Base-by-base conservation (phyloP, 2,113 vertebrate genomes). In the Deroptyus accipitrinus region DNA sequence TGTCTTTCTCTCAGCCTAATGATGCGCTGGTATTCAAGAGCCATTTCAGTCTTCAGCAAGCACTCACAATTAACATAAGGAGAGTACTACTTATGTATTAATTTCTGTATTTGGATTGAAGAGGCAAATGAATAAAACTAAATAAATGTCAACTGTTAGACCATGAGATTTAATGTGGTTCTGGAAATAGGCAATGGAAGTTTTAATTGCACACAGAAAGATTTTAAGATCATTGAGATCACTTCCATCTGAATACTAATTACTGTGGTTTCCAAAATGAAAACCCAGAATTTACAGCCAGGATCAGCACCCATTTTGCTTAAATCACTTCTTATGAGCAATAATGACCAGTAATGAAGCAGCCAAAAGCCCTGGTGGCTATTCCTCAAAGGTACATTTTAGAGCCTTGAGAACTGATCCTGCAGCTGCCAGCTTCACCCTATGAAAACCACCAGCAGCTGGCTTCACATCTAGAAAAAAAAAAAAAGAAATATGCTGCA, bases 361-460 rank as follows among this genome's bases (percentile, higher is more conserved):
- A 81, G 81, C 73, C 90, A 90, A 83, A 95, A 87, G 51, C 95
- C 92, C 93, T 94, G 88, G 86, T 92, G 94, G 74, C 66, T 75
- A 31, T 82, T 75, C 82, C 27, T 52, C 10, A 87, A 92, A 78
- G 44, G 28, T 14, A 46, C 72, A 39, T 75, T 77, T 78, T 41
- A 62, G 78, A 94, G 86, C 83, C 93, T 85, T 8, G 51, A 83
- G 93, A 90, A 78, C 54, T 91, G 92, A 93, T 91, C 94, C 82
- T 57, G 68, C 94, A 95, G 91, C 91, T 97, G 96, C 88, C 78
- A 81, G 83, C 83, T 64, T 95, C 92, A 86, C 81, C 86, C 94
- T 83, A 81, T 76, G 94, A 90, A 95, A 92, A 57, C 74, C 83
- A 92, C 92, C 86, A 95, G 93, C 92, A 97, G 90, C 96, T 97